Conservation (phyloP, 2,888 invertebrate genomes). For the Parnassius smintheus region DNA sequence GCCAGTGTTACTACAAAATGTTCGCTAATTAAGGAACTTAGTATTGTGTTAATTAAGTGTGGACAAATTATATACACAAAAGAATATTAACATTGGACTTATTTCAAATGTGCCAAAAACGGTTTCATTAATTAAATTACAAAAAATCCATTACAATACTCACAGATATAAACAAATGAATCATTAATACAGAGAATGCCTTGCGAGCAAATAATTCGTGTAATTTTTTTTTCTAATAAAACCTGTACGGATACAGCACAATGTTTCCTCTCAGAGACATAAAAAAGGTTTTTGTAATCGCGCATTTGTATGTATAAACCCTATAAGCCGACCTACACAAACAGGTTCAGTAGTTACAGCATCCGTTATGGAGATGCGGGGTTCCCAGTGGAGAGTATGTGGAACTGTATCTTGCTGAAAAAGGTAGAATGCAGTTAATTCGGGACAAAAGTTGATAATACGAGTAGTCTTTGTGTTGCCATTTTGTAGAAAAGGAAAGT, state of each 20-base stretch:
- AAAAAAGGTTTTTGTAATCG: conserved; percentile 27
- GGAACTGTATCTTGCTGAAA: conserved; percentile 5
- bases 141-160: not conserved
- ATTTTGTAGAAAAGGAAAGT: conserved; percentile 1
- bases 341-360: conserved; percentile 25
- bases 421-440: conserved; percentile 11
- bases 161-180: not conserved
- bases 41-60: too few species aligned
- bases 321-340: conserved; percentile 25
- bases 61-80: too few species aligned
- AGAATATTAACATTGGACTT: too few species aligned
- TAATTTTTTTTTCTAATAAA: conserved; percentile 16
- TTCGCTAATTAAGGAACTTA: too few species aligned
- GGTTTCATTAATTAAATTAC: too few species aligned
- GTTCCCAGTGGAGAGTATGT: conserved; percentile 9
- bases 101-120: too few species aligned
- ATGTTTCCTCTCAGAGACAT: conserved; percentile 12
- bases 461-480: conserved; percentile 2
- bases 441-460: conserved; percentile 9
- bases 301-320: conserved; percentile 22
- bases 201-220: not conserved
- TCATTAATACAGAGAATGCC: not conserved
- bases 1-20: too few species aligned
- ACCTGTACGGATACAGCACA: conserved; percentile 10
- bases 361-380: conserved; percentile 24